Percentiles rank a stretch among this genome's conserved stretches.
Evolutionary conservation across 2,113 vertebrate species (phyloP).

Genomic region (Arothron firmamentum): DNA sequence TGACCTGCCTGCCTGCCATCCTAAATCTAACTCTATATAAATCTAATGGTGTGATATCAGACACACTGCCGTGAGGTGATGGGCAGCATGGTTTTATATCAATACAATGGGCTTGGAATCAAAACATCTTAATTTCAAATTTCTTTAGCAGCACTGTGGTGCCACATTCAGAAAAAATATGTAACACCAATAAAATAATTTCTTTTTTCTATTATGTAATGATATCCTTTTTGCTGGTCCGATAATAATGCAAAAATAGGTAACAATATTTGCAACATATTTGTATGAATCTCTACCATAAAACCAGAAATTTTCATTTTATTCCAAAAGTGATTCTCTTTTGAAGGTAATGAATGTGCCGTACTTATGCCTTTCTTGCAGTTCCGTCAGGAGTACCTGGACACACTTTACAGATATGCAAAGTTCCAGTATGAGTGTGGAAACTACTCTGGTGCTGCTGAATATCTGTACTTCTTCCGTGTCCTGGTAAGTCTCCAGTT

Average conservation of each 20-base stretch:
- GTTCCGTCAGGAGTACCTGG: slow-evolving; percentile 97
- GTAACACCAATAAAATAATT: background rate
- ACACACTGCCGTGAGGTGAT: slow-evolving; percentile 5
- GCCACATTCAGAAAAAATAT: slow-evolving; percentile 1
- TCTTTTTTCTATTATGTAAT: background rate
- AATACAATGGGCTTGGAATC: slow-evolving; percentile 21
- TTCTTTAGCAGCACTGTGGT: slow-evolving; percentile 15
- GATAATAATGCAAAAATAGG: no score
- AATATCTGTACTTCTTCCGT: slow-evolving; percentile 97
- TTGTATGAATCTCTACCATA: no score
- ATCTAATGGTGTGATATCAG: slow-evolving; percentile 31
- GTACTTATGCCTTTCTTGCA: slow-evolving; percentile 52
- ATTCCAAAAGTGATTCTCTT: background rate
- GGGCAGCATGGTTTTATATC: slow-evolving; percentile 9
- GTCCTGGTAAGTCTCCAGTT: slow-evolving; percentile 85
- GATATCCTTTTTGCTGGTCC: background rate
- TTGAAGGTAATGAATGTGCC: slow-evolving; percentile 4
- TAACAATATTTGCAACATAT: no score
- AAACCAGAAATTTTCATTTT: no score
- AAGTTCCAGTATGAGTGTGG: slow-evolving; percentile 99
- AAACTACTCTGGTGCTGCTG: slow-evolving; percentile 97
- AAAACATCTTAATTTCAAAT: slow-evolving; percentile 21
- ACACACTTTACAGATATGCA: slow-evolving; percentile 95
- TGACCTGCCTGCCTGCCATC: slow-evolving; percentile 71
- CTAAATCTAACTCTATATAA: slow-evolving; percentile 61